These are phyloP conservation scores for Heliconius hortense DNA, from an alignment of 2,888 invertebrate genomes.

Conservation along the genomic window DNA sequence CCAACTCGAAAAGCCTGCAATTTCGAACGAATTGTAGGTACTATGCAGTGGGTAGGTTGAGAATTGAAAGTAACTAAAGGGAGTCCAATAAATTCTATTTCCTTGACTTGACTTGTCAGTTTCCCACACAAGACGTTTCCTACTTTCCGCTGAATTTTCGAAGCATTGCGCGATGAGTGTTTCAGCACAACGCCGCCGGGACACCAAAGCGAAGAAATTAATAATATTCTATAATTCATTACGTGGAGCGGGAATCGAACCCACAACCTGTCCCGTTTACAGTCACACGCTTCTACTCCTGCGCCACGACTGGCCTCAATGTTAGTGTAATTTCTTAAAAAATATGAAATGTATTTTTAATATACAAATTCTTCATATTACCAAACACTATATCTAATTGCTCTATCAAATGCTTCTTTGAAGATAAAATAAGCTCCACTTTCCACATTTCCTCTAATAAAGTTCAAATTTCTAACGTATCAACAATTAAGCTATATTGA, in stretches of 20 bases:
- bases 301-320: background rate
- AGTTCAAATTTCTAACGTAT: background rate
- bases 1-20: slow-evolving; percentile 8
- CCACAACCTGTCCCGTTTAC: too few relatives aligned
- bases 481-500: background rate
- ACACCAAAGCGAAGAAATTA: too few relatives aligned
- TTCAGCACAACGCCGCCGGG: too few relatives aligned
- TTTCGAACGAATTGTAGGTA: slow-evolving; percentile 9
- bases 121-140: background rate
- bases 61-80: background rate
- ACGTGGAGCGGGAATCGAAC: too few relatives aligned
- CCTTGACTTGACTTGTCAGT: too few relatives aligned
- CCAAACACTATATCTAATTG: background rate
- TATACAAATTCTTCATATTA: background rate
- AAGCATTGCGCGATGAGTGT: too few relatives aligned
- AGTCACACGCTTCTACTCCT: too few relatives aligned
- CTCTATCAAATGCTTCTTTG: background rate
- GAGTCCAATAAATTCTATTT: background rate
- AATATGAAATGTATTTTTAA: background rate
- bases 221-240: too few relatives aligned
- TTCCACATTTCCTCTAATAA: background rate
- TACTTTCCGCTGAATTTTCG: too few relatives aligned
- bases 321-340: background rate
- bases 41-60: background rate
- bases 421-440: slow-evolving; percentile 1